phyloP scores from a whole-genome alignment of 2,888 invertebrate genomes.

The Plutella xylostella region DNA sequence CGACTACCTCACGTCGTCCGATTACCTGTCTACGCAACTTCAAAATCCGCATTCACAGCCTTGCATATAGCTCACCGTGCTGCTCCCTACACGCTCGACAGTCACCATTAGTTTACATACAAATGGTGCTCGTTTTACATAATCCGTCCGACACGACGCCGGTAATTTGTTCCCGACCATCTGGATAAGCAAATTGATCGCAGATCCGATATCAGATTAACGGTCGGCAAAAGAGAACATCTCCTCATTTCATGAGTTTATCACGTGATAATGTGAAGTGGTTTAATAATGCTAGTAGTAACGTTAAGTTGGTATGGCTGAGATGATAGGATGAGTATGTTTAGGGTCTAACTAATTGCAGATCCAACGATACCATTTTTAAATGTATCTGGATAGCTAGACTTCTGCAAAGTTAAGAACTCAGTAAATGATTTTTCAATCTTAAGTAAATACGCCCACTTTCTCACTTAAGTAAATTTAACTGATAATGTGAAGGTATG shows the following conservation, averaged over 20 bases:
- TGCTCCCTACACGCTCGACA: constrained; percentile 41
- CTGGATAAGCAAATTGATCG: constrained; percentile 63
- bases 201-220: constrained; percentile 39
- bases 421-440: no score
- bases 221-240: constrained; percentile 16
- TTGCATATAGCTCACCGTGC: no score
- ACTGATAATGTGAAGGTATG: no score
- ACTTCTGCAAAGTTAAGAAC: no score
- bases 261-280: neutral
- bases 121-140: constrained; percentile 67
- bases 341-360: neutral
- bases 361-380: neutral
- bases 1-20: no score
- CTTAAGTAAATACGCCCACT: no score
- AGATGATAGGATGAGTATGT: neutral
- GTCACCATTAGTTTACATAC: constrained; percentile 65
- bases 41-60: no score
- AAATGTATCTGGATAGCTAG: neutral
- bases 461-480: no score
- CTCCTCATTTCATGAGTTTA: constrained; percentile 7
- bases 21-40: no score
- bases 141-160: constrained; percentile 58
- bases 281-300: no score
- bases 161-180: constrained; percentile 64
- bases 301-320: no score